phyloP scores from a whole-genome alignment of 2,888 invertebrate genomes.

The Apeira syringaria region DNA sequence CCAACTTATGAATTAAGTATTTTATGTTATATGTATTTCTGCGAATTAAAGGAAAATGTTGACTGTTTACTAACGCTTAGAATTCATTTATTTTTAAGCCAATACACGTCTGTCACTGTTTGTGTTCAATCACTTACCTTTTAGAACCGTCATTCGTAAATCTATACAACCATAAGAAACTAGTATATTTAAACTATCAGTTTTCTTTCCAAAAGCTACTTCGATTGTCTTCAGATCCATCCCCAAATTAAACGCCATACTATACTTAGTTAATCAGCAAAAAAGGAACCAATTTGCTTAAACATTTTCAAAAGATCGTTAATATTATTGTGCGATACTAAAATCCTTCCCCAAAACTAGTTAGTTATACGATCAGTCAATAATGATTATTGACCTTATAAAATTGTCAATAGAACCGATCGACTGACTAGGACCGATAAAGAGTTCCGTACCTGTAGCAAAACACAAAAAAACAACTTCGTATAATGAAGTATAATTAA shows the following conservation, averaged over 20 bases:
- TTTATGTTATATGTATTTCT: no score
- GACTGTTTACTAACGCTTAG: no score
- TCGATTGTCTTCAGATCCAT: no score
- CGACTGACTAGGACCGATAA: constrained; percentile 40
- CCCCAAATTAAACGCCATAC: constrained; percentile 31
- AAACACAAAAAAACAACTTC: constrained; percentile 73
- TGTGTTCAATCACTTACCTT: no score
- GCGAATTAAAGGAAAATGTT: no score
- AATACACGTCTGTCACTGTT: no score
- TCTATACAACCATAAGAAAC: no score
- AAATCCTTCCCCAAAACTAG: constrained; percentile 54
- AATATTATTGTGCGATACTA: constrained; percentile 27
- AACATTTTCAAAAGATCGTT: constrained; percentile 24
- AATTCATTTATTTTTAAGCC: no score
- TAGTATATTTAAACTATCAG: no score
- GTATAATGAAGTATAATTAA: constrained; percentile 77
- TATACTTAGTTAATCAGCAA: constrained; percentile 39
- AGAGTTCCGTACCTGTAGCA: constrained; percentile 51
- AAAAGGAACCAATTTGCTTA: constrained; percentile 25
- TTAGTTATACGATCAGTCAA: constrained; percentile 77
- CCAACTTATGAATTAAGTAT: no score
- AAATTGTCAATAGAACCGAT: constrained; percentile 80
- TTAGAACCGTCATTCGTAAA: no score
- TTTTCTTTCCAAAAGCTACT: no score
- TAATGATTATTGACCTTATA: constrained; percentile 80